A percentile compares a stretch with the other conserved stretches of the same genome.
Conservation (phyloP, 2,797 vertebrate species). For the Salmo trutta region DNA sequence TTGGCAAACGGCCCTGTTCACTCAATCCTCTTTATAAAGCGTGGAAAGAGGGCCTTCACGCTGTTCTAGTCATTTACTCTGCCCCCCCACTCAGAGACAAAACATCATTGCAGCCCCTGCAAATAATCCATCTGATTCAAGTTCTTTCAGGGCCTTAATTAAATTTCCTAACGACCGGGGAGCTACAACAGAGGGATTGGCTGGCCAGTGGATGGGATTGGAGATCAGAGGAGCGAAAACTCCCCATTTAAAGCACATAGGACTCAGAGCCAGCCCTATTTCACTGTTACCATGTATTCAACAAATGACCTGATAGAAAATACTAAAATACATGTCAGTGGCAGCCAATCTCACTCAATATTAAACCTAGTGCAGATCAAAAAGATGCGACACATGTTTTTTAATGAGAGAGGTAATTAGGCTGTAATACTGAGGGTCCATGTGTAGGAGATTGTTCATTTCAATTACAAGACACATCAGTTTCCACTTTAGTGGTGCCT, state of each 20-base stretch:
- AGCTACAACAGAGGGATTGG: slow-evolving; percentile 48
- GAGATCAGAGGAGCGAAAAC: slow-evolving; percentile 70
- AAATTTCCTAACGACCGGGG: slow-evolving; percentile 66
- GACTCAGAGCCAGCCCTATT: slow-evolving; percentile 38
- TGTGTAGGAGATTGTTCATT: slow-evolving; percentile 65
- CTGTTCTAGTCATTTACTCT: slow-evolving; percentile 42
- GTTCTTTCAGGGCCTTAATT: slow-evolving; percentile 69
- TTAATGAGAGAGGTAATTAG: slow-evolving; percentile 72
- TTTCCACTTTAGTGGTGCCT: slow-evolving; percentile 51
- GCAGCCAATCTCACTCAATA: slow-evolving; percentile 58
- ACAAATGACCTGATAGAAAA: slow-evolving; percentile 54
- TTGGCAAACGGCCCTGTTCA: slow-evolving; percentile 38
- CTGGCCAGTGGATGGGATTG: slow-evolving; percentile 59
- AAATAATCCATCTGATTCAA: slow-evolving; percentile 71
- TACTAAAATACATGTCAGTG: slow-evolving; percentile 39
- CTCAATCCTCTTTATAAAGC: slow-evolving; percentile 35
- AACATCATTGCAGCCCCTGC: slow-evolving; percentile 33
- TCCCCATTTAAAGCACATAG: slow-evolving; percentile 57
- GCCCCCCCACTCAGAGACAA: slow-evolving; percentile 24
- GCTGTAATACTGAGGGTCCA: slow-evolving; percentile 53
- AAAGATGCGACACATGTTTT: slow-evolving; percentile 68
- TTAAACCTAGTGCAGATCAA: slow-evolving; percentile 54
- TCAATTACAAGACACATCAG: slow-evolving; percentile 64
- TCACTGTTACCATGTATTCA: slow-evolving; percentile 43
- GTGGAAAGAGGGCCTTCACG: slow-evolving; percentile 28